Percentiles rank a stretch among this genome's conserved stretches.
Evolutionary conservation across 2,797 vertebrate species (phyloP).

Genomic region (Octomys mimax): DNA sequence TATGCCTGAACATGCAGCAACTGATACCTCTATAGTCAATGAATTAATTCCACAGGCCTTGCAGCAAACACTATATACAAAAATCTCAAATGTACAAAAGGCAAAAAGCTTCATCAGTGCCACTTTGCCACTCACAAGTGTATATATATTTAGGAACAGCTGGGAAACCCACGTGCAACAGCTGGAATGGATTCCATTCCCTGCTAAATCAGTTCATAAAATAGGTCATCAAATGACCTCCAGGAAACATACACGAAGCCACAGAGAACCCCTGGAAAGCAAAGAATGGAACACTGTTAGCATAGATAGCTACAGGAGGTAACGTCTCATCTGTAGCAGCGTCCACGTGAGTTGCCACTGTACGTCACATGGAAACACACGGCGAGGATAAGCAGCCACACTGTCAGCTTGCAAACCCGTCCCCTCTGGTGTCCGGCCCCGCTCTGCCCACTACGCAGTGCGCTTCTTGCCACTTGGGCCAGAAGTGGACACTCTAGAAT

Average conservation of each 20-base stretch:
- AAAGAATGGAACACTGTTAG: conserved; percentile 92
- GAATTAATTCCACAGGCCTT: conserved; percentile 93
- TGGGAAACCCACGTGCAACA: conserved; percentile 90
- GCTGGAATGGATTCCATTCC: conserved; percentile 90
- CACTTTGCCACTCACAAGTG: conserved; percentile 90
- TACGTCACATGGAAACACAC: conserved; percentile 83
- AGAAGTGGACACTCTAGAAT: conserved; percentile 84
- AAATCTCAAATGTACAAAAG: conserved; percentile 92
- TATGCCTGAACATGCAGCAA: conserved; percentile 94
- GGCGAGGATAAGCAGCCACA: conserved; percentile 82
- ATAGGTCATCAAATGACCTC: conserved; percentile 88
- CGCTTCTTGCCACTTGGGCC: conserved; percentile 81
- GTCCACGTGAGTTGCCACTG: conserved; percentile 89
- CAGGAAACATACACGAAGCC: conserved; percentile 88
- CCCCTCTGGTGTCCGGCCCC: conserved; percentile 80
- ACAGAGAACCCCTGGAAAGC: conserved; percentile 89
- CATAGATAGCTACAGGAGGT: conserved; percentile 90
- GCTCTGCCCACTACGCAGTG: conserved; percentile 36
- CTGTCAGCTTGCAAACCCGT: conserved; percentile 87
- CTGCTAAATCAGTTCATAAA: conserved; percentile 92
- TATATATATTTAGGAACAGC: conserved; percentile 90
- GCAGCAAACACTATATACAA: conserved; percentile 94
- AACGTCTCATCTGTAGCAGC: conserved; percentile 87
- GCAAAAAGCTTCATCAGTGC: conserved; percentile 91
- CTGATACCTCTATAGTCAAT: conserved; percentile 93